These are phyloP conservation scores for Antigone vipio DNA, from an alignment of 2,113 vertebrate species.

Conservation along the genomic window DNA sequence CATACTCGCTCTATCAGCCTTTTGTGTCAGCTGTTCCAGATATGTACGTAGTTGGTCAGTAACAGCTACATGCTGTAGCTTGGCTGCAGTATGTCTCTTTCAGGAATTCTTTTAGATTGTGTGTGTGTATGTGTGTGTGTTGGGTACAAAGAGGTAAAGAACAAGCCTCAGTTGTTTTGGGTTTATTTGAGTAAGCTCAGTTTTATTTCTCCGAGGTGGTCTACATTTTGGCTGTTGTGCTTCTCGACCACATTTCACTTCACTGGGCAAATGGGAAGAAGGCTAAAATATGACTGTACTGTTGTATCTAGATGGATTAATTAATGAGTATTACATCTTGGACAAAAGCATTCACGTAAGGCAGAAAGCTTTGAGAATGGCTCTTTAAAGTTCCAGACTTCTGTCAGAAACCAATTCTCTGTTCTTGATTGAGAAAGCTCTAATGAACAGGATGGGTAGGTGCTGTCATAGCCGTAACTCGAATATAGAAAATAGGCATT, in stretches of 20 bases:
- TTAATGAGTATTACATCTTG: neutral
- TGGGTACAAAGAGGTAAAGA: neutral
- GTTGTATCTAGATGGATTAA: neutral
- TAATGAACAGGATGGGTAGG: neutral
- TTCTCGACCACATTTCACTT: neutral
- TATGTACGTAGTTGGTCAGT: neutral
- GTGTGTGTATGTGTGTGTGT: neutral
- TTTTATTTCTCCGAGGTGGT: neutral
- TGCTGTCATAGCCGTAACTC: neutral
- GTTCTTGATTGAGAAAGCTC: neutral
- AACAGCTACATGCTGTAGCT: neutral
- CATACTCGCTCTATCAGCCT: neutral
- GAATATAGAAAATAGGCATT: fast-evolving
- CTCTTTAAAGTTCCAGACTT: neutral
- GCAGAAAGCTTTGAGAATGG: neutral
- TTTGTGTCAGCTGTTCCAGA: neutral
- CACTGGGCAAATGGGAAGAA: neutral
- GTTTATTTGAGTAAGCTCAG: neutral
- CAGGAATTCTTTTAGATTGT: neutral
- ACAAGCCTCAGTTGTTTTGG: neutral
- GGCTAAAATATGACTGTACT: too few species aligned
- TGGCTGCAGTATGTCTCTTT: neutral
- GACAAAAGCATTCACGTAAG: neutral
- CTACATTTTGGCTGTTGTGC: neutral
- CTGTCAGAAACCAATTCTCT: neutral